Base-by-base conservation (phyloP, 2,888 invertebrate species). In the Temnothorax unifasciatus region DNA sequence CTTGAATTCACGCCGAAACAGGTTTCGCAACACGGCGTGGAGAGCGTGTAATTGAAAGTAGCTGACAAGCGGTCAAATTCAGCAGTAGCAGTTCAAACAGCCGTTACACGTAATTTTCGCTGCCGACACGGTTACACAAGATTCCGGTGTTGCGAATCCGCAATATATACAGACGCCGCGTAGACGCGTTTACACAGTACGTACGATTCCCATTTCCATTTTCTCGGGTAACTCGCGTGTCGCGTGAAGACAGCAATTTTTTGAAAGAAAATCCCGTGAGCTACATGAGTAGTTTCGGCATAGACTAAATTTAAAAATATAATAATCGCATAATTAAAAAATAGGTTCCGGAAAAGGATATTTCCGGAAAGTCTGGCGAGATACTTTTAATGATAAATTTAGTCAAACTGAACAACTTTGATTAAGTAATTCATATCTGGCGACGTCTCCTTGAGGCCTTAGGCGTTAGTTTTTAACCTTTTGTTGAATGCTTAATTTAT, bases 51-150 rank as follows among this genome's bases (percentile, higher is more conserved):
- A 87, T 87, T 66, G 85, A 82, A 86, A 85, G 74, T 77, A 82
- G 63, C 81, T 71, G 86, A 88, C 81, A 83, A 57, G 63, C 71
- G 66, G 73, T 59, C 82, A 69, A 84, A 85, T 79, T 83, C 85
- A 79, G 71, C 52, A 76, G 83, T 52, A 63, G n/a, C 41, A 77
- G 82, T 85, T 61, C 85, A 75, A 87, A 85, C 82, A 85, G 52
- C 83, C 74, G 71, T 71, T 81, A 83, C 57, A 73, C 69, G 85
- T 85, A 85, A 87, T 87, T 87, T 87, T 87, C 87, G 64, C 59
- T 66, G 77, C 57, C 61, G 63, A 86, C 77, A 82, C 79, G 66
- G 41, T 21, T 83, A 83, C 85, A 86, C 83, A 81, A 82, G 54
- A 85, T 88, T 86, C 74, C 54, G 57, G 38, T 82, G 77, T 86